Conservation (phyloP, 2,888 invertebrate species). For the Belgica antarctica region DNA sequence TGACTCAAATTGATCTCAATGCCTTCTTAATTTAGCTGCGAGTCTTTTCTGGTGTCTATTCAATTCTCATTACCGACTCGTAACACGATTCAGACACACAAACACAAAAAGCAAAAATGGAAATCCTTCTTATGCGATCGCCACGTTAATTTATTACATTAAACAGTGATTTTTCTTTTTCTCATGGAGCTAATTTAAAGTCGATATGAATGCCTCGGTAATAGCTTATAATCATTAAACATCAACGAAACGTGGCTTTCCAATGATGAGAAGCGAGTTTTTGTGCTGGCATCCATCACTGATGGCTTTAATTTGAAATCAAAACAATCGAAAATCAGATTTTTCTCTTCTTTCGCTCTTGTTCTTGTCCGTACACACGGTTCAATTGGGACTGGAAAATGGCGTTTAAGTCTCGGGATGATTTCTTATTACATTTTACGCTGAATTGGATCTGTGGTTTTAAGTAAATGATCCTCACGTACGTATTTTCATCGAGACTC, state of each 20-base stretch:
- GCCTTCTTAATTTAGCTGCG: no score
- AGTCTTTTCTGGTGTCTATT: conserved; percentile 17
- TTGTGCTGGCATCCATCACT: conserved; percentile 10
- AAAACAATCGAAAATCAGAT: conserved; percentile 35
- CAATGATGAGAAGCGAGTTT: conserved; percentile 42
- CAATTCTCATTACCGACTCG: no score
- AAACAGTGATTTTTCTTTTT: conserved; percentile 3
- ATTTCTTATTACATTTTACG: conserved; percentile 35
- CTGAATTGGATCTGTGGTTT: conserved; percentile 28
- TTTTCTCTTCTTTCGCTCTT: conserved; percentile 3
- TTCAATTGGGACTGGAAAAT: conserved; percentile 37
- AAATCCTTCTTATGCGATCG: not conserved
- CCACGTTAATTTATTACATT: conserved; percentile 22
- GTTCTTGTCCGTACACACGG: not conserved
- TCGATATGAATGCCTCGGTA: conserved; percentile 21
- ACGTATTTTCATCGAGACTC: not conserved
- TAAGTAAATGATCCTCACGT: conserved; percentile 34
- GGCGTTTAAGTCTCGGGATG: conserved; percentile 34
- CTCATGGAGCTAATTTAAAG: conserved; percentile 22
- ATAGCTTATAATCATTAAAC: conserved; percentile 7
- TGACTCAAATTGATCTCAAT: conserved; percentile 23
- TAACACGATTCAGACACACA: conserved; percentile 15
- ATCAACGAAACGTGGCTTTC: conserved; percentile 10
- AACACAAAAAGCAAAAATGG: no score
- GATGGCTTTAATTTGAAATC: conserved; percentile 42